phyloP scores from a whole-genome alignment of 1,140 invertebrate species.

The Bombus pyrosoma region DNA sequence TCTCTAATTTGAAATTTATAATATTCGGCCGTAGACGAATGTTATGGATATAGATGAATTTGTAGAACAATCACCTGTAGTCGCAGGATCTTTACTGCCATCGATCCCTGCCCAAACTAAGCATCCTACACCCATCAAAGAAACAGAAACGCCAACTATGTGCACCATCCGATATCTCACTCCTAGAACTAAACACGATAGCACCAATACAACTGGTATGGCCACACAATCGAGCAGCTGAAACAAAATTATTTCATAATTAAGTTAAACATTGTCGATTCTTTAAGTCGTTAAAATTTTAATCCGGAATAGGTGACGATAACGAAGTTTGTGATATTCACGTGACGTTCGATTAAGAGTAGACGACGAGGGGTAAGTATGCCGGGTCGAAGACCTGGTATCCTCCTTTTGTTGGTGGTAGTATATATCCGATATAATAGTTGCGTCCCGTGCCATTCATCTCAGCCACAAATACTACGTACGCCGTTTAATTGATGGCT shows the following conservation, averaged over 20 bases:
- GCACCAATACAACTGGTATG: conserved; percentile 90
- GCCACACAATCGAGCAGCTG: conserved; percentile 94
- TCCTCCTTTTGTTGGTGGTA: conserved; percentile 23
- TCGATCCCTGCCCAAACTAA: conserved; percentile 93
- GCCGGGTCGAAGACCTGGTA: conserved; percentile 37
- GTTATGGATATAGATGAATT: neutral
- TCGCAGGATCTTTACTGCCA: conserved; percentile 83
- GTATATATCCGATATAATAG: conserved; percentile 32
- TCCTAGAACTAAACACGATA: conserved; percentile 88
- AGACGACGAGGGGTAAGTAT: conserved; percentile 5
- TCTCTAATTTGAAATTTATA: neutral
- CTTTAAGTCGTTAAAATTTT: neutral
- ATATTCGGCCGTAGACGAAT: neutral
- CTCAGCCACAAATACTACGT: neutral
- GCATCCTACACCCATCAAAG: conserved; percentile 91
- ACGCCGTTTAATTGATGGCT: conserved; percentile 17
- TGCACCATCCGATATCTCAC: conserved; percentile 89
- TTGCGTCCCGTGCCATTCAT: conserved; percentile 39
- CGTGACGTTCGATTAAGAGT: conserved; percentile 37
- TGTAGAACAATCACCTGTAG: conserved; percentile 81
- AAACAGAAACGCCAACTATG: conserved; percentile 91
- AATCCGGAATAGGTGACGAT: neutral
- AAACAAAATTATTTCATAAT: conserved; percentile 76
- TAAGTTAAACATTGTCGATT: neutral
- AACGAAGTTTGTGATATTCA: neutral